phyloP scores from a whole-genome alignment of 2,797 vertebrate species.

The Ctenopoma multispine region DNA sequence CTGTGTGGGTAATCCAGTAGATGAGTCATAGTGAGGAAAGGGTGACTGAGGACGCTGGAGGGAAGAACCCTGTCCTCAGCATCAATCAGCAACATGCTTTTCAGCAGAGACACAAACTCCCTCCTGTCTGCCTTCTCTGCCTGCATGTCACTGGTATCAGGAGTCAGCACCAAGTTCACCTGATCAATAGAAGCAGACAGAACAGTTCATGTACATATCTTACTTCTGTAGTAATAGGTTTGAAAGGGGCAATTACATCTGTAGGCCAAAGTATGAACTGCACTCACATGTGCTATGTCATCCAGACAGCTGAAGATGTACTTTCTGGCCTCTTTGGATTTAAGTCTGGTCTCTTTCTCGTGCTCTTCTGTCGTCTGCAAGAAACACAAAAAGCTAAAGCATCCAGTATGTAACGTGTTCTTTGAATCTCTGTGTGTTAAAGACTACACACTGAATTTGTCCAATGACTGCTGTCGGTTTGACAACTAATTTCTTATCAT shows the following conservation, averaged over 20 bases:
- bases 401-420: not conserved
- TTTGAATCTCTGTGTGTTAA: constrained; percentile 2
- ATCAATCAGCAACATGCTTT: constrained; percentile 96
- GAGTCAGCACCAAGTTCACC: constrained; percentile 97
- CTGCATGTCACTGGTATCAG: constrained; percentile 93
- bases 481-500: too few species aligned
- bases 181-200: constrained; percentile 51
- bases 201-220: not conserved
- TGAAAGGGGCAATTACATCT: not conserved
- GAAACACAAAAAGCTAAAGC: not conserved
- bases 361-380: constrained; percentile 94
- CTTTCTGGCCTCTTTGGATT: constrained; percentile 99
- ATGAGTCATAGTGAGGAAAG: constrained; percentile 98
- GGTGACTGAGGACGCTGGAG: constrained; percentile 90
- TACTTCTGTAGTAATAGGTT: not conserved
- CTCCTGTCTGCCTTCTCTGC: constrained; percentile 95
- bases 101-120: constrained; percentile 96
- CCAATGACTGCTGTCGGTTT: not conserved
- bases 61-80: constrained; percentile 94
- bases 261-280: not conserved
- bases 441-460: not conserved
- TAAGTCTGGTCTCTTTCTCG: constrained; percentile 96
- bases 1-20: constrained; percentile 97
- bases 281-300: constrained; percentile 96
- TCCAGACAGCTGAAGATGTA: constrained; percentile 99